A percentile compares a stretch with the other conserved stretches of the same genome.
Conservation (phyloP, 2,888 invertebrate genomes). For the Aphodius granarius region DNA sequence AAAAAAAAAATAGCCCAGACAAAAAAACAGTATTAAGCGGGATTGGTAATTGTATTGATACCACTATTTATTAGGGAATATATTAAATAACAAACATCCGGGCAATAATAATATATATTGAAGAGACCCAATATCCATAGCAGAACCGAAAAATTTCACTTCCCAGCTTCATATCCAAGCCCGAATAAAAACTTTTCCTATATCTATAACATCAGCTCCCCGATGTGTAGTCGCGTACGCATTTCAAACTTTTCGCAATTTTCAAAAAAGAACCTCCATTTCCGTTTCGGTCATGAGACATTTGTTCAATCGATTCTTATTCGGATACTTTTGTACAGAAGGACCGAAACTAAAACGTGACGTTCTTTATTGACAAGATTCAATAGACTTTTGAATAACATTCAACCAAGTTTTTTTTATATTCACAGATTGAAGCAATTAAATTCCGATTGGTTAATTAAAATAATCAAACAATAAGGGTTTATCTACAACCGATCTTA, state of each 20-base stretch:
- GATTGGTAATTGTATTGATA: too few relatives aligned
- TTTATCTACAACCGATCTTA: too few relatives aligned
- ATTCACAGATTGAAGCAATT: too few relatives aligned
- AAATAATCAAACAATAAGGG: too few relatives aligned
- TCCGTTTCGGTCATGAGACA: background rate
- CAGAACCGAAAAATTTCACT: background rate
- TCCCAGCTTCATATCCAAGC: background rate
- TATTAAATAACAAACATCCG: background rate
- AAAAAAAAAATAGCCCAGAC: too few relatives aligned
- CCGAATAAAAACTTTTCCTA: background rate
- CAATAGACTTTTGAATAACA: too few relatives aligned
- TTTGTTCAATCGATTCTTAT: background rate
- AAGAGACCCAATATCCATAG: background rate
- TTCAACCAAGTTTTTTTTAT: too few relatives aligned
- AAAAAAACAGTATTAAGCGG: too few relatives aligned
- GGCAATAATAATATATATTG: background rate
- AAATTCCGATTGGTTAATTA: too few relatives aligned
- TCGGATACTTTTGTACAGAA: background rate
- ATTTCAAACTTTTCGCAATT: background rate
- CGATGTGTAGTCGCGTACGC: background rate
- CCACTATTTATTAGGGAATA: too few relatives aligned
- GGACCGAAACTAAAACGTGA: background rate
- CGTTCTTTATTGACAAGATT: too few relatives aligned
- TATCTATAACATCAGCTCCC: background rate
- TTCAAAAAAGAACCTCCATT: background rate